phyloP scores from a whole-genome alignment of 2,888 invertebrate species.

The Phorcus lineatus region DNA sequence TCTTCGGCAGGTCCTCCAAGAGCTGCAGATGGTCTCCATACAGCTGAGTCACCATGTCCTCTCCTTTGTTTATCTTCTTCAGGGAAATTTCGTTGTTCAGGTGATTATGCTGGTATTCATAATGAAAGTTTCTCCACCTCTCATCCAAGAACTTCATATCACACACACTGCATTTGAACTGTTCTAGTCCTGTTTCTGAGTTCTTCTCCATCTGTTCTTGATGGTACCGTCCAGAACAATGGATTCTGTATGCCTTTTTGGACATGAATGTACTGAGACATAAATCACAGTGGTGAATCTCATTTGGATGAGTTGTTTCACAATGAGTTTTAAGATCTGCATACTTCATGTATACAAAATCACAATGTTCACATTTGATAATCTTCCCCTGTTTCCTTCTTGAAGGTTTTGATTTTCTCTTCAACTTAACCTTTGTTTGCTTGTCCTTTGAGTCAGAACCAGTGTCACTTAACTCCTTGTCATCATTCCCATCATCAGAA shows the following conservation, averaged over 20 bases:
- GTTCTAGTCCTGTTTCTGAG: conserved; percentile 34
- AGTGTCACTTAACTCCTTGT: background rate
- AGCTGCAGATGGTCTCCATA: conserved; percentile 48
- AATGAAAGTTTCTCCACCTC: conserved; percentile 63
- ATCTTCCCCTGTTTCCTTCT: conserved; percentile 37
- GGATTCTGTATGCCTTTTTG: conserved; percentile 61
- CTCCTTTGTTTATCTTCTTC: conserved; percentile 49
- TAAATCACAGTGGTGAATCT: conserved; percentile 59
- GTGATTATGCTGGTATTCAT: conserved; percentile 62
- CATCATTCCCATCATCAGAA: conserved; percentile 33
- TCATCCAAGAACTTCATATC: conserved; percentile 64
- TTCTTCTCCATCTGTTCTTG: conserved; percentile 55
- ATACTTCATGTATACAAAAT: conserved; percentile 57
- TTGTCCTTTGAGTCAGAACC: background rate
- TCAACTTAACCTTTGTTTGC: conserved; percentile 20
- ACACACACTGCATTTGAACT: conserved; percentile 62
- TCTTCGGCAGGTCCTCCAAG: conserved; percentile 47
- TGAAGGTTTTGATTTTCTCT: conserved; percentile 22
- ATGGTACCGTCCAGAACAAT: conserved; percentile 60
- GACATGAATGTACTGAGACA: conserved; percentile 66
- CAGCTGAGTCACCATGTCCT: conserved; percentile 53
- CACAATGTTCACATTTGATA: conserved; percentile 67
- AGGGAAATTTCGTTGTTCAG: conserved; percentile 59
- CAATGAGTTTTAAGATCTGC: conserved; percentile 65
- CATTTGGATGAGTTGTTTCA: conserved; percentile 58